Evolutionary conservation across 2,113 vertebrate species (phyloP), one percentile per base, ranked within the genome.

Genomic region (Candoia aspera): DNA sequence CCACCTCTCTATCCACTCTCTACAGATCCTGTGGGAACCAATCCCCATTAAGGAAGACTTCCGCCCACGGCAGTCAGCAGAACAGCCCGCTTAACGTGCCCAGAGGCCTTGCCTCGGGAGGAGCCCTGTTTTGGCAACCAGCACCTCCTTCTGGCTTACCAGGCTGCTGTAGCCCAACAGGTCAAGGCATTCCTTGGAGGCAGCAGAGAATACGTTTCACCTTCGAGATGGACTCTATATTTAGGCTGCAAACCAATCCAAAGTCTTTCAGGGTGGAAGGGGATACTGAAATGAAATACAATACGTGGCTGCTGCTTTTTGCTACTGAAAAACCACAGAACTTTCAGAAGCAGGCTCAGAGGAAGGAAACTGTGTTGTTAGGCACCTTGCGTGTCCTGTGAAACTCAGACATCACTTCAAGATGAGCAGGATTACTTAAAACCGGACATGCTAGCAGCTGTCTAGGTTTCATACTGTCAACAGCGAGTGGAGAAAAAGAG

Each of bases 181-280:
- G 60, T 8, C 4, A 2, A 73, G 54, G 60, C 42, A 2, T 46
- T 73, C 29, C 42, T 17, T 13, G 13, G 57, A 54, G 46, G 12
- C 13, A 10, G 46, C 3, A 26, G 79, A 10, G n/a, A 23, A 49
- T 53, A 29, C 11, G 15, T 9, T 92, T 86, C 79, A 42, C 79
- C 73, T 68, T 54, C 23, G 57, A 88, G 42, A 29, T 79, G 42
- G 89, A 19, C 6, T 53, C 89, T 79, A 87, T 90, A 87, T 58
- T 83, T 90, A 93, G 89, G 55, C 13, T 55, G 46, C 84, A 55
- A 83, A 83, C 62, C 10, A n/a, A 88, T 79, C 84, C 9, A 21
- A 55, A 90, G 37, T 68, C 85, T 64, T 83, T 84, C 12, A 17
- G 49, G 68, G n/a, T 12, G 89, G 57, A 93, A 93, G 46, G 5